A percentile compares a stretch with the other conserved stretches of the same genome.
These are phyloP conservation scores for Diplosoma virens DNA, from an alignment of 23 tunicate species.

Conservation along the genomic window DNA sequence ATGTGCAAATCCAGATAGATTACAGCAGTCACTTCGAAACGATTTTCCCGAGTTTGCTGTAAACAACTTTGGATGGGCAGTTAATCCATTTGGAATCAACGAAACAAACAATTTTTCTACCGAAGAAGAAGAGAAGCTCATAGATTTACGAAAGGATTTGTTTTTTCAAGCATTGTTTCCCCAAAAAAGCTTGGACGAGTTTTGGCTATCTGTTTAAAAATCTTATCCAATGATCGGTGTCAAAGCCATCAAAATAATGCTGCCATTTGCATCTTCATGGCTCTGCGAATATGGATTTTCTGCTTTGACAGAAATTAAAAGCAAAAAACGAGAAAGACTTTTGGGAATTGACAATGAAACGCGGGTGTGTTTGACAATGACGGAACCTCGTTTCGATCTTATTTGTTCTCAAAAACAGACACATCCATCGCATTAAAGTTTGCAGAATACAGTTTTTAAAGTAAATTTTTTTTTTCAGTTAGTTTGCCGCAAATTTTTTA, in stretches of 20 bases:
- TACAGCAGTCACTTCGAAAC: slow-evolving; percentile 54
- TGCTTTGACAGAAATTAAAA: slow-evolving; percentile 51
- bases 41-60: slow-evolving; percentile 63
- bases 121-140: slow-evolving; percentile 71
- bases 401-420: slow-evolving; percentile 35
- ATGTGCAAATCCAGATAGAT: slow-evolving; percentile 48
- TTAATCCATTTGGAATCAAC: slow-evolving; percentile 58
- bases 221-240: slow-evolving; percentile 36
- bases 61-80: slow-evolving; percentile 58
- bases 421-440: slow-evolving; percentile 40
- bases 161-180: slow-evolving; percentile 56
- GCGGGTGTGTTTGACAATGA: slow-evolving; percentile 55
- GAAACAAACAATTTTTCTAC: slow-evolving; percentile 53
- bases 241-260: slow-evolving; percentile 45
- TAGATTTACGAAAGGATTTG: slow-evolving; percentile 53
- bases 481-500: slow-evolving; percentile 34
- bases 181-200: slow-evolving; percentile 43
- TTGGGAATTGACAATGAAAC: slow-evolving; percentile 51
- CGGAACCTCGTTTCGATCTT: slow-evolving; percentile 47
- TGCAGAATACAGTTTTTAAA: slow-evolving; percentile 31
- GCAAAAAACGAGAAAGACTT: slow-evolving; percentile 29
- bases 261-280: slow-evolving; percentile 73
- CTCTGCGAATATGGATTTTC: slow-evolving; percentile 58
- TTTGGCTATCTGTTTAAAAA: slow-evolving; percentile 49
- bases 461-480: slow-evolving; percentile 17